These are phyloP conservation scores for Pangasianodon hypophthalmus DNA, from an alignment of 2,113 vertebrate species.

Conservation along the genomic window DNA sequence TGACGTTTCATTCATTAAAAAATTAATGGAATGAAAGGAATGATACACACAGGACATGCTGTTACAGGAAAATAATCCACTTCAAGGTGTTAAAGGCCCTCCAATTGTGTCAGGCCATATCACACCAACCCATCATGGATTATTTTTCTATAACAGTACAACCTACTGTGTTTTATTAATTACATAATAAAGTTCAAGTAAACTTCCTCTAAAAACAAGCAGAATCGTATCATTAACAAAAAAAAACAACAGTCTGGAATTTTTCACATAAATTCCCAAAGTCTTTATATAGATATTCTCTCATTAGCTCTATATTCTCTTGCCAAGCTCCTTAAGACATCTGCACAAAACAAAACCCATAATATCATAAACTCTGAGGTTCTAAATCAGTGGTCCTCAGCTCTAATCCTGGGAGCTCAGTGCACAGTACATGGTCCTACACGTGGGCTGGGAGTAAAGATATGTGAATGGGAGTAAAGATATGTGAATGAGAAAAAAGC, in stretches of 20 bases:
- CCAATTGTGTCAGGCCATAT: neutral
- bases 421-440: neutral
- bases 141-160: neutral
- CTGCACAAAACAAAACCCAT: neutral
- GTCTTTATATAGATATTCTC: neutral
- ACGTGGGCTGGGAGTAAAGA: neutral
- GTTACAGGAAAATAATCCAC: neutral
- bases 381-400: neutral
- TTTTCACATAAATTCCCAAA: neutral
- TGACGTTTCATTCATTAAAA: neutral
- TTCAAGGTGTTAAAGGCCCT: neutral
- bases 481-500: neutral
- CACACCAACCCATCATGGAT: neutral
- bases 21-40: no score
- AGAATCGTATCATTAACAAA: slow-evolving; percentile 33
- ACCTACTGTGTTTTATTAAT: neutral
- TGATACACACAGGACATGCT: neutral
- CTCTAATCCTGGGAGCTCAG: neutral
- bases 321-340: neutral
- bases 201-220: neutral
- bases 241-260: slow-evolving; percentile 51
- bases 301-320: neutral
- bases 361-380: neutral
- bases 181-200: neutral
- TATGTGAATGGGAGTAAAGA: neutral